These are phyloP conservation scores for Parazoanthus swiftii DNA, from an alignment of 92 coral and sea anemone genomes.

Conservation along the genomic window DNA sequence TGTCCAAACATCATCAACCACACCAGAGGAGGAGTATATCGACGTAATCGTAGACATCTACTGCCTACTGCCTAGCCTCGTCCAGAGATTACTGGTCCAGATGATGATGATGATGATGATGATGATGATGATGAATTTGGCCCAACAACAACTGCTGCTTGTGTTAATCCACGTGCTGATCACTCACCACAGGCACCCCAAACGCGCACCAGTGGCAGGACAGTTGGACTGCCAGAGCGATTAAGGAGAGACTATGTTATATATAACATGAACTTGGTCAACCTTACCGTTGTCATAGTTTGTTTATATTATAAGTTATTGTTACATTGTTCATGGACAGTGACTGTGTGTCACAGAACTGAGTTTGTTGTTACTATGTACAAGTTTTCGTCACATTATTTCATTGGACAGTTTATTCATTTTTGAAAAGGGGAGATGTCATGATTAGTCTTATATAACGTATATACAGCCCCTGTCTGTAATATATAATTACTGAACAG, in stretches of 20 bases:
- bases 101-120: background rate
- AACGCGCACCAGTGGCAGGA: slow-evolving; percentile 6
- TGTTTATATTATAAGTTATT: slow-evolving; percentile 14
- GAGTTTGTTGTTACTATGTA: background rate
- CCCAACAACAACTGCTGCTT: background rate
- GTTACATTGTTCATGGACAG: slow-evolving; percentile 1
- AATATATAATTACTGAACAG: too few relatives aligned
- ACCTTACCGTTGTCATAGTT: background rate
- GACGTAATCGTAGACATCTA: slow-evolving; percentile 53
- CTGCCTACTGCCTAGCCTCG: slow-evolving; percentile 48
- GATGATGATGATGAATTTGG: background rate
- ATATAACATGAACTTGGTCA: background rate
- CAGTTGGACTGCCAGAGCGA: background rate
- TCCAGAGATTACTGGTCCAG: background rate
- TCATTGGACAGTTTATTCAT: background rate
- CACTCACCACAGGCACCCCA: slow-evolving; percentile 11
- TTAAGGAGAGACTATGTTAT: slow-evolving; percentile 20
- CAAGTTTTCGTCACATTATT: background rate
- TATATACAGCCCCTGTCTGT: too few relatives aligned
- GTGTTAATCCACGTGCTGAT: background rate
- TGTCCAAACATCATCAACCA: slow-evolving; percentile 49
- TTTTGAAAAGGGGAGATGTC: slow-evolving; percentile 9
- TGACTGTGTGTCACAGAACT: background rate
- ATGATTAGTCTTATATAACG: background rate
- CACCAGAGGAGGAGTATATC: slow-evolving; percentile 53